Evolutionary conservation across 2,113 vertebrate species (phyloP).

Genomic region (Petrocephalus microphthalmus): DNA sequence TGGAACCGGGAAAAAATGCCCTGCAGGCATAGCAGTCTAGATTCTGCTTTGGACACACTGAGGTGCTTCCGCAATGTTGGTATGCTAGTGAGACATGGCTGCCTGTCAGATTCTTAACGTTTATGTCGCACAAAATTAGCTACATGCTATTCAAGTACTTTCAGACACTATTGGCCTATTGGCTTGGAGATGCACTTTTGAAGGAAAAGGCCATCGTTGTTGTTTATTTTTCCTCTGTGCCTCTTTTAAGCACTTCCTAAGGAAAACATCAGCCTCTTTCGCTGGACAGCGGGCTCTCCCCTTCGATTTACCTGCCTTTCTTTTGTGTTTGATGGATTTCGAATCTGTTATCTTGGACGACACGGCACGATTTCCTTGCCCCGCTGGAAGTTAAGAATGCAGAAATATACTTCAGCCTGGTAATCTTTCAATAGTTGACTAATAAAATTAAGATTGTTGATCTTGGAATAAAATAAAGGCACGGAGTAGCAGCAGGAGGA

Average conservation of each 20-base stretch:
- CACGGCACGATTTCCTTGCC: not conserved
- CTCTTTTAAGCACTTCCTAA: slow-evolving; percentile 64
- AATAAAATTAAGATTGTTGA: not conserved
- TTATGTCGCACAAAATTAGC: not conserved
- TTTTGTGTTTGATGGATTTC: slow-evolving; percentile 18
- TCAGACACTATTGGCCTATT: slow-evolving; percentile 34
- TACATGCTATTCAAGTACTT: slow-evolving; percentile 31
- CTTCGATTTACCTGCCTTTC: slow-evolving; percentile 37
- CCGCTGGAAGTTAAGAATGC: not conserved
- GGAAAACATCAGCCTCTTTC: slow-evolving; percentile 49
- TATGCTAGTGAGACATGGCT: not conserved
- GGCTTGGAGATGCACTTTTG: slow-evolving; percentile 41
- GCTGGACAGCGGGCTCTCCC: slow-evolving; percentile 36
- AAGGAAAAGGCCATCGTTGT: slow-evolving; percentile 51
- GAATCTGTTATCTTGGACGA: not conserved
- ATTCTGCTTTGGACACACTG: not conserved
- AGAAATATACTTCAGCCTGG: not conserved
- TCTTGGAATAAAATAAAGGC: not conserved
- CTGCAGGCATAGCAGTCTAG: not conserved
- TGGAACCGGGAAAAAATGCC: not conserved
- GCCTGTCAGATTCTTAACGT: not conserved
- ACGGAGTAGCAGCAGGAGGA: not conserved
- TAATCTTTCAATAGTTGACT: not conserved
- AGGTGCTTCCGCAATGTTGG: not conserved
- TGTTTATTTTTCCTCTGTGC: slow-evolving; percentile 22